Conservation (phyloP, 2,888 invertebrate species). For the Machimus atricapillus region DNA sequence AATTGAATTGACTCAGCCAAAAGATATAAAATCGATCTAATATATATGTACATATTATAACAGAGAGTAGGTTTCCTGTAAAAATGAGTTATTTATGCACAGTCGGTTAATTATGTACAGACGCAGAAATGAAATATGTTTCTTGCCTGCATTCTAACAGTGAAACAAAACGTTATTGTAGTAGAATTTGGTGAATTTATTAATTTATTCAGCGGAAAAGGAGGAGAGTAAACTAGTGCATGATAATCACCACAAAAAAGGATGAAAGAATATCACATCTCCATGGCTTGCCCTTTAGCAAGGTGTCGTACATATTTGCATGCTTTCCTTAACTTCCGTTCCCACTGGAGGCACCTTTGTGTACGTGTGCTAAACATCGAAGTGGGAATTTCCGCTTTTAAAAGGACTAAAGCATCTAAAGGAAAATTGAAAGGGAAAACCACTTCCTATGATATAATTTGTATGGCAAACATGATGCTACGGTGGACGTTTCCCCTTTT, state of each 20-base stretch:
- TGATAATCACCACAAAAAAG: not conserved
- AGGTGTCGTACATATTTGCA: not conserved
- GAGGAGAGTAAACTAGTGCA: not conserved
- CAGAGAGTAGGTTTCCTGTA: no score
- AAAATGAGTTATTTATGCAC: no score
- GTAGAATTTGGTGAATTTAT: not conserved
- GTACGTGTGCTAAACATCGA: not conserved
- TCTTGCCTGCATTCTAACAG: no score
- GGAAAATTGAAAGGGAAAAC: slow-evolving; percentile 21
- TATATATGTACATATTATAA: no score
- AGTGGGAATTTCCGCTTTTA: slow-evolving; percentile 6
- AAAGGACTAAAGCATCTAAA: not conserved
- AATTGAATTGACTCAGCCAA: no score
- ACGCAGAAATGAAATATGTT: no score
- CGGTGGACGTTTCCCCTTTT: not conserved
- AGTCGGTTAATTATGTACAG: no score
- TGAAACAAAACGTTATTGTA: not conserved
- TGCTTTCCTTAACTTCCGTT: not conserved
- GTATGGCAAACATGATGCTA: slow-evolving; percentile 15
- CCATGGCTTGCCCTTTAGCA: not conserved
- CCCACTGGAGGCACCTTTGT: not conserved
- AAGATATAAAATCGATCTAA: no score
- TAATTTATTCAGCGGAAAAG: not conserved
- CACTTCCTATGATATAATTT: slow-evolving; percentile 19
- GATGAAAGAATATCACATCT: not conserved